phyloP scores from a whole-genome alignment of 2,888 invertebrate species.

The Congeria kusceri region DNA sequence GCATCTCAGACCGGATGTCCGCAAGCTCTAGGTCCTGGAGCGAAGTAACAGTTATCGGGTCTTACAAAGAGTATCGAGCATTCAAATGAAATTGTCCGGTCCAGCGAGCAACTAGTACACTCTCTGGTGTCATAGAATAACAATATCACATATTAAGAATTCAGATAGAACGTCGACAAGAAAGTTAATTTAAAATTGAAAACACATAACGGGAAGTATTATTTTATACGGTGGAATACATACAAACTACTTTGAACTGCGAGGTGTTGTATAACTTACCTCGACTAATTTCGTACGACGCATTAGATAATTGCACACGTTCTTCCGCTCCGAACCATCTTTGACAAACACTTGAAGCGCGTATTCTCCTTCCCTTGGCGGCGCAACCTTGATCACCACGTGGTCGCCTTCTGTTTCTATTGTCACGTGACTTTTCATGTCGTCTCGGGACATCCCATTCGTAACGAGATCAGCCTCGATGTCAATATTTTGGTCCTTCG shows the following conservation, averaged over 20 bases:
- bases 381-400: constrained; percentile 55
- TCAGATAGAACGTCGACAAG: too few species aligned
- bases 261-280: constrained; percentile 41
- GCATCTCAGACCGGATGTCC: constrained; percentile 56
- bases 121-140: too few species aligned
- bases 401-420: constrained; percentile 47
- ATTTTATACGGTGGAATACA: too few species aligned
- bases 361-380: constrained; percentile 67
- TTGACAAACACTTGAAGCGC: constrained; percentile 63
- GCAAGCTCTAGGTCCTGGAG: constrained; percentile 60
- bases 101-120: too few species aligned
- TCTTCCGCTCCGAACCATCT: constrained; percentile 50
- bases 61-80: too few species aligned
- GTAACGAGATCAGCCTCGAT: constrained; percentile 62
- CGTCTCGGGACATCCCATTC: constrained; percentile 43
- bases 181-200: too few species aligned
- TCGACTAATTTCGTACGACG: constrained; percentile 61
- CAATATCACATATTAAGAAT: too few species aligned
- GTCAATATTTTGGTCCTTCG: constrained; percentile 46
- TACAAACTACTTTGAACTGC: not conserved
- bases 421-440: constrained; percentile 47
- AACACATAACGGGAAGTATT: too few species aligned
- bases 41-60: not conserved
- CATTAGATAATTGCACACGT: constrained; percentile 67
- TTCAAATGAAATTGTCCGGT: too few species aligned